Conservation (phyloP, 2,888 invertebrate species). For the Caenorhabditis sp. region DNA sequence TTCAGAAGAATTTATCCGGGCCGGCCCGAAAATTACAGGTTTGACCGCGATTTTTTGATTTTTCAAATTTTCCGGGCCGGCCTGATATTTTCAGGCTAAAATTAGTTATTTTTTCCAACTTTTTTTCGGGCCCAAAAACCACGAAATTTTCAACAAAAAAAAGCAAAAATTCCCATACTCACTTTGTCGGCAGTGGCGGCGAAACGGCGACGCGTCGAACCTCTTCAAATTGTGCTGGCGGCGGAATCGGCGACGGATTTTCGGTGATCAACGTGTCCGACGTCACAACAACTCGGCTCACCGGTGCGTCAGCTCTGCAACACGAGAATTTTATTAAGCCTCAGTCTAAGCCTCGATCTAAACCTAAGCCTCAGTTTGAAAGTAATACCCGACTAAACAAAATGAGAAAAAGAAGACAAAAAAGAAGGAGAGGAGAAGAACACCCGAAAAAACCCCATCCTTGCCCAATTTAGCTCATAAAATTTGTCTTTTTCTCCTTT, state of each 20-base stretch:
- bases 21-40: too few relatives aligned
- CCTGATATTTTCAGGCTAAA: too few relatives aligned
- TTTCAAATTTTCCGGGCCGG: too few relatives aligned
- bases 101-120: too few relatives aligned
- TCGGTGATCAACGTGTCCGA: slow-evolving; percentile 47
- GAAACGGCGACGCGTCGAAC: slow-evolving; percentile 43
- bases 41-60: too few relatives aligned
- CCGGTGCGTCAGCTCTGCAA: slow-evolving; percentile 59
- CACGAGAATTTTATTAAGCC: background rate
- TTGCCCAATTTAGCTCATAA: background rate
- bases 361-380: too few relatives aligned
- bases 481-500: background rate
- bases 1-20: too few relatives aligned
- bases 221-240: slow-evolving; percentile 54
- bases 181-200: slow-evolving; percentile 49
- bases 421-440: background rate
- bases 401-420: background rate
- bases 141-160: slow-evolving; percentile 36
- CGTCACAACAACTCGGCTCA: slow-evolving; percentile 50
- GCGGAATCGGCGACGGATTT: slow-evolving; percentile 52
- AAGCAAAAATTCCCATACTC: too few relatives aligned
- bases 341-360: too few relatives aligned
- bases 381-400: background rate
- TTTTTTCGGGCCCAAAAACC: too few relatives aligned
- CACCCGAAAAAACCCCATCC: background rate